Conservation (phyloP, 2,888 invertebrate species). For the Cacoxenus indagator region DNA sequence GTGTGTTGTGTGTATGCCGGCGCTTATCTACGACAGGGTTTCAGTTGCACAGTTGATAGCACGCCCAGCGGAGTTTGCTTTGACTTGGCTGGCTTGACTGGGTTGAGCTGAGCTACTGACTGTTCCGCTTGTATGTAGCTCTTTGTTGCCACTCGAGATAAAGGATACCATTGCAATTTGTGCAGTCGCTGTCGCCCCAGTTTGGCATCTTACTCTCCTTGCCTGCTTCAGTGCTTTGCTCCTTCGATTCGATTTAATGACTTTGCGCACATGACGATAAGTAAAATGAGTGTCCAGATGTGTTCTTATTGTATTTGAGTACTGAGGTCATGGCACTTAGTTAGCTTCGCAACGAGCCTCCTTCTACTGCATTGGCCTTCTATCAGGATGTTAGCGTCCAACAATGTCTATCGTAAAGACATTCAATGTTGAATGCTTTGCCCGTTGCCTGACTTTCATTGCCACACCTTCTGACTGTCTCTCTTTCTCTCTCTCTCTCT, state of each 20-base stretch:
- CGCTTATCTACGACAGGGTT: conserved; percentile 20
- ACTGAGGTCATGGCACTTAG: neutral
- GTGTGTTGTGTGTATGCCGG: conserved; percentile 24
- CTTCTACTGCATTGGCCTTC: neutral
- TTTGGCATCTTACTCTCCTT: conserved; percentile 29
- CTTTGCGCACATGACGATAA: conserved; percentile 41
- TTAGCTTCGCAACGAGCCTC: neutral
- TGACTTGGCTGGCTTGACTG: neutral
- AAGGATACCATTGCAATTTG: conserved; percentile 62
- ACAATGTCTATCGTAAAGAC: conserved; percentile 13
- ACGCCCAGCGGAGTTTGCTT: neutral
- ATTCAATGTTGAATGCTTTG: conserved; percentile 4
- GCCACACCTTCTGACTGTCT: neutral
- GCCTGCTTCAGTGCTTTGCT: conserved; percentile 8
- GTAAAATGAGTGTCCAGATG: neutral
- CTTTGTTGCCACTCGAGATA: conserved; percentile 26
- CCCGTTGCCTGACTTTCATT: neutral
- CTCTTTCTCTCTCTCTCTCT: too few relatives aligned
- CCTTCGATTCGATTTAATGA: conserved; percentile 52
- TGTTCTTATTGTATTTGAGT: neutral
- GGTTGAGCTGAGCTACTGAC: neutral
- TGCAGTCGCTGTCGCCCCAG: conserved; percentile 48
- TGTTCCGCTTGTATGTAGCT: neutral
- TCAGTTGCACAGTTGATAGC: conserved; percentile 6
- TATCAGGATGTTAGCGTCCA: neutral